Conservation (phyloP, 2,797 vertebrate genomes). For the Lacerta viridis region DNA sequence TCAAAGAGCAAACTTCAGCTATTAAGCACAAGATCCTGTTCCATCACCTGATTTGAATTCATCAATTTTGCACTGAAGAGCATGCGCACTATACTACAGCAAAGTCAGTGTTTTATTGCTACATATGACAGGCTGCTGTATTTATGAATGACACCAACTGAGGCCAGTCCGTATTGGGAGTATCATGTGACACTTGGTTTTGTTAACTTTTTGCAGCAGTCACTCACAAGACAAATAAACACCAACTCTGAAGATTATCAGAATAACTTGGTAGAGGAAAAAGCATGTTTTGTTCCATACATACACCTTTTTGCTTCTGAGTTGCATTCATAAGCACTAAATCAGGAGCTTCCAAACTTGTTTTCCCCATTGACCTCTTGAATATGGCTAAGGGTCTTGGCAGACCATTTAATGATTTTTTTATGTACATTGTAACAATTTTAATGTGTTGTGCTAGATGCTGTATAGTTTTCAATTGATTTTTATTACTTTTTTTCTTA, state of each 20-base stretch:
- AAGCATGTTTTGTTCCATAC: neutral
- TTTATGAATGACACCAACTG: neutral
- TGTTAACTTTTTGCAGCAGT: neutral
- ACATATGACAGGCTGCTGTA: neutral
- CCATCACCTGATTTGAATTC: constrained; percentile 6
- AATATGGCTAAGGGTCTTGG: too few species aligned
- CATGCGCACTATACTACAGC: neutral
- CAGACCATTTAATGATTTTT: too few species aligned
- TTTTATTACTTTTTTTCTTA: too few species aligned
- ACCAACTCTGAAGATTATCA: neutral
- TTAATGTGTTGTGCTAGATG: too few species aligned
- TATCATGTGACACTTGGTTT: neutral
- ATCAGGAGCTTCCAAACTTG: too few species aligned
- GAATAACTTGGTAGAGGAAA: neutral
- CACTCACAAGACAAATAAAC: neutral
- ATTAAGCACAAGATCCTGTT: neutral
- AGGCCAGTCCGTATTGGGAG: neutral
- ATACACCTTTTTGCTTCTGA: neutral
- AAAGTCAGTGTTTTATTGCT: neutral
- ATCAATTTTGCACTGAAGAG: neutral
- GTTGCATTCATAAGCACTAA: neutral
- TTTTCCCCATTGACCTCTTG: too few species aligned
- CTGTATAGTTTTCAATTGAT: too few species aligned
- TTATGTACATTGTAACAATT: too few species aligned
- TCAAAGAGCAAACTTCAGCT: neutral